Conservation (phyloP, 23 tunicate genomes). For the Phallusia fumigata region DNA sequence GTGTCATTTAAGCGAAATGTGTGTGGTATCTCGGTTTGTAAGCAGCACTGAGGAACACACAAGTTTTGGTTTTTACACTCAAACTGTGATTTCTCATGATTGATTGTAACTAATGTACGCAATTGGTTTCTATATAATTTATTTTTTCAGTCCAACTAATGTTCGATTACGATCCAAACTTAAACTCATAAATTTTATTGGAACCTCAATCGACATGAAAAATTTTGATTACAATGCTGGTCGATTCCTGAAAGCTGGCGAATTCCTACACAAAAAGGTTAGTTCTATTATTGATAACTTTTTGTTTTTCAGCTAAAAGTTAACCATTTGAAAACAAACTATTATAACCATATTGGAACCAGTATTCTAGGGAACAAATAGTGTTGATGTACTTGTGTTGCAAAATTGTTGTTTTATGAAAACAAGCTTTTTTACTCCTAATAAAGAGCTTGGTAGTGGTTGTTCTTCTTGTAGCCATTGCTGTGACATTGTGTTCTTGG, state of each 20-base stretch:
- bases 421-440: background rate
- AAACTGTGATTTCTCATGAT: no score
- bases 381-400: no score
- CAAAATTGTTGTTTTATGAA: background rate
- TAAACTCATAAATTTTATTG: constrained; percentile 16
- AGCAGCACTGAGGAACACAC: no score
- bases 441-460: background rate
- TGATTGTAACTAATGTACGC: no score
- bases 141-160: constrained; percentile 51
- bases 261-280: constrained; percentile 35
- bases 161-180: constrained; percentile 52
- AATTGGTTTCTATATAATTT: no score
- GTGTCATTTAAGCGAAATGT: no score
- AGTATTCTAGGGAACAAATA: no score
- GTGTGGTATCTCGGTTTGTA: no score
- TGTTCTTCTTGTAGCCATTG: background rate
- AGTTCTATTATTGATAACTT: background rate
- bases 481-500: background rate
- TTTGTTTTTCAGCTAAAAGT: background rate
- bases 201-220: background rate
- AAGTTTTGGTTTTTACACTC: no score
- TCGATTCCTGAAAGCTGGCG: constrained; percentile 24
- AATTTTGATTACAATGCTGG: constrained; percentile 66
- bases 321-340: no score
- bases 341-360: no score